Base-by-base conservation (phyloP, 1,140 invertebrate species). In the Nasonia longicornis region DNA sequence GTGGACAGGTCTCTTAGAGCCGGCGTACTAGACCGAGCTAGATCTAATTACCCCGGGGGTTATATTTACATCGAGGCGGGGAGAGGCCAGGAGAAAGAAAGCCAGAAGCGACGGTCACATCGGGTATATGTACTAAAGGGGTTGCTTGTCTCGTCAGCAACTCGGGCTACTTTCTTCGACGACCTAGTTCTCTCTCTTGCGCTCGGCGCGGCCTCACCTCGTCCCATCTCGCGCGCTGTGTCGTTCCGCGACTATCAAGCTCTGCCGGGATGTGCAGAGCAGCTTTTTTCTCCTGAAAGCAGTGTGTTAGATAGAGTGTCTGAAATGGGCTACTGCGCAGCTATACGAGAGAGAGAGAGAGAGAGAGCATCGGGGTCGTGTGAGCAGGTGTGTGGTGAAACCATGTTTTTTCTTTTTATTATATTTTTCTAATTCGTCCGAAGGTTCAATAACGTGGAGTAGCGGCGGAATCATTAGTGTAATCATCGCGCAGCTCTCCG, bases 91-190 rank as follows among this genome's bases (percentile, higher is more conserved):
- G 66, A 81, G 58, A 75, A 76, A 64, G 70, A 73, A 64, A 78
- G 45, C 22, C 64, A 42, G 38, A 1, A 42, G 64, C 64, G 26
- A 8, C 63, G 64, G 14, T 29, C 16, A 58, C 16, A 58, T 26
- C 38, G 10, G 6, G 8, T 42, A 7, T 42, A 42, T 10, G 8
- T 42, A 52, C 22, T 14, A 63, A 67, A 48, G 45, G 52, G 26
- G 22, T 31, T 26, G 22, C 1, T 31, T 78, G 64, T 74, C 22
- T 58, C 66, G 42, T 77, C 73, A 74, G 82, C 48, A 66, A n/a
- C 76, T 82, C 75, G 81, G 78, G 77, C 80, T 83, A 85, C 83
- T 84, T 84, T 86, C 80, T 83, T 83, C 71, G 80, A n/a, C 84
- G 85, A 86, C 85, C 85, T 84, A 86, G 82, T 86, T 86, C 79